Evolutionary conservation across 2,113 vertebrate species (phyloP), one percentile per base, ranked within the genome.

Genomic region (Cygnus buccinator): DNA sequence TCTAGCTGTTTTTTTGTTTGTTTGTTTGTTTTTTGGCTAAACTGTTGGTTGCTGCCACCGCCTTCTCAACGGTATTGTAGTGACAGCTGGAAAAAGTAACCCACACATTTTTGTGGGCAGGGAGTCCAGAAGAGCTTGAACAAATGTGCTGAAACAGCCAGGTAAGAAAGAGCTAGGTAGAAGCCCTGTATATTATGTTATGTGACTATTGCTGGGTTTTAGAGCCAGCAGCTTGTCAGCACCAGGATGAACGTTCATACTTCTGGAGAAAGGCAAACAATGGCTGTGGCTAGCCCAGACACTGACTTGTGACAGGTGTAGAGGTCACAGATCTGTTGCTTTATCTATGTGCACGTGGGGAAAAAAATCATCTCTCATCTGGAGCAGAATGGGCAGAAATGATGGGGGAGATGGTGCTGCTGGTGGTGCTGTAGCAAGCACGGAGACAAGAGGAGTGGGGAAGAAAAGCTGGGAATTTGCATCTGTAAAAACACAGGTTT

Each of bases 231-330:
- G 35, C 29, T 68, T 54, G 23, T 18, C 39, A 50, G 72, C 54
- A 37, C 35, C 35, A 5, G 29, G n/a, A n/a, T 33, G n/a, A 87
- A 44, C 55, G 80, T 83, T 17, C 28, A 6, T 41, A 3, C 7
- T 46, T 13, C 19, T 57, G 43, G 11, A 72, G 52, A 66, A 48
- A 20, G 0, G 9, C 16, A 41, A 29, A 33, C 33, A 67, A 13
- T 23, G 11, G 37, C 65, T 58, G 33, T 6, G 67, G 37, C 10
- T 3, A 67, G 37, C 62, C 52, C 70, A 61, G 63, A 4, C 26
- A 12, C 22, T 8, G 66, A 44, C 8, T 5, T 1, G 8, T 4
- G 10, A 57, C 75, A 35, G 39, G 11, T 17, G n/a, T 0, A 39
- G 37, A 43, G 28, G 28, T 44, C 59, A 59, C 11, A 35, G 86